phyloP scores from a whole-genome alignment of 2,113 vertebrate species.

The Ahaetulla prasina region DNA sequence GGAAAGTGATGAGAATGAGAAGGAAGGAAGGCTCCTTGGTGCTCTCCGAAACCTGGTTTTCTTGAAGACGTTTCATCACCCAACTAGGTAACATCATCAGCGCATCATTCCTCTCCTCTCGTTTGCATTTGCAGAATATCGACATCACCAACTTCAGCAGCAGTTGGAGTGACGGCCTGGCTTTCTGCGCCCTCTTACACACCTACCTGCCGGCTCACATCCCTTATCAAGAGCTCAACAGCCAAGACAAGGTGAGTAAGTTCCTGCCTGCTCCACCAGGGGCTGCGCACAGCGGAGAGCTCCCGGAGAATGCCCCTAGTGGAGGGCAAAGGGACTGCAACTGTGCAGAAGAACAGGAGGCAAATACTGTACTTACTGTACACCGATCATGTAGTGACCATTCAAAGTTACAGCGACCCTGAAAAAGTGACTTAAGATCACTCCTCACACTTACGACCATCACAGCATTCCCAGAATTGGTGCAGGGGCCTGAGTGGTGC shows the following conservation, averaged over 20 bases:
- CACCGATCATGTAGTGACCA: not conserved
- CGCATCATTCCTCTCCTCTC: not conserved
- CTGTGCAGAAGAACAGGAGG: not conserved
- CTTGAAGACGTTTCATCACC: not conserved
- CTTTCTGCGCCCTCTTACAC: constrained; percentile 87
- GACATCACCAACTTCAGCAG: constrained; percentile 95
- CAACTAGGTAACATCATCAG: not conserved
- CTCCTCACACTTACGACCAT: not conserved
- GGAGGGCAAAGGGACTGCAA: not conserved
- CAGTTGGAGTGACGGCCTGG: constrained; percentile 91
- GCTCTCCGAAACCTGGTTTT: not conserved
- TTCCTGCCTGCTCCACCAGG: not conserved
- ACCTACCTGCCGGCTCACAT: constrained; percentile 89
- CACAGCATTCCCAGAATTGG: too few relatives aligned
- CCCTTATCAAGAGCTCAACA: constrained; percentile 88
- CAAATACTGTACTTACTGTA: not conserved
- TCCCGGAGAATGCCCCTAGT: not conserved
- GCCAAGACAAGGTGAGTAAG: constrained; percentile 87
- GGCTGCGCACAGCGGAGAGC: not conserved
- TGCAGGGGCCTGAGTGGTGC: too few relatives aligned
- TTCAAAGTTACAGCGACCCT: not conserved
- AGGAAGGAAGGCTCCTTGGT: not conserved
- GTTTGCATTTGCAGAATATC: constrained; percentile 75
- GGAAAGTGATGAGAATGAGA: too few relatives aligned
- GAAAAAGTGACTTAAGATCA: not conserved